phyloP scores from a whole-genome alignment of 1,140 invertebrate genomes.

The Drosophila arizonae region DNA sequence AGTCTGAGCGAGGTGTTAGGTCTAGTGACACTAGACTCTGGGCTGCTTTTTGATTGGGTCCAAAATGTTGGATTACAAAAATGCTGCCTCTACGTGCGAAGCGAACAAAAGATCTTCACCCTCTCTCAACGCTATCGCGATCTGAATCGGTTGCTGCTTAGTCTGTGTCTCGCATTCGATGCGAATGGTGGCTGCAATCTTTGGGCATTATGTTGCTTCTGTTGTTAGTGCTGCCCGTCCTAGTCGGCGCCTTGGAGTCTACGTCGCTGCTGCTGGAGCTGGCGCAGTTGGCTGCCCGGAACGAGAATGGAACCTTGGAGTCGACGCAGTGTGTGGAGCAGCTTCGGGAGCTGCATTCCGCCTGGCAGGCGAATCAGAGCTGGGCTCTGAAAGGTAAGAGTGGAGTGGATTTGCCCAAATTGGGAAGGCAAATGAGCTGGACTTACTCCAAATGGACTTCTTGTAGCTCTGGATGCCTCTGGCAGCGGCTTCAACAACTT shows the following conservation, averaged over 20 bases:
- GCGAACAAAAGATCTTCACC: too few species aligned
- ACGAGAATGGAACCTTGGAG: neutral
- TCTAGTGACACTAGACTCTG: too few species aligned
- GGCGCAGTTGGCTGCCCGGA: neutral
- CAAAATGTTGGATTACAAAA: too few species aligned
- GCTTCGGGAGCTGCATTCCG: constrained; percentile 18
- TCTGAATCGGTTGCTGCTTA: too few species aligned
- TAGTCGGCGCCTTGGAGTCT: neutral
- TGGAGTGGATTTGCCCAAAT: neutral
- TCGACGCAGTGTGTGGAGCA: constrained; percentile 29
- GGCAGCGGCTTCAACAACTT: constrained; percentile 40
- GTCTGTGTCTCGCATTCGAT: neutral
- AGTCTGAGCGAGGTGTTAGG: too few species aligned
- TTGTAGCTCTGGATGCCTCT: constrained; percentile 57
- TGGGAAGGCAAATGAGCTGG: too few species aligned
- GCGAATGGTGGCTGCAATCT: neutral
- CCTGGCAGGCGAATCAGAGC: constrained; percentile 4
- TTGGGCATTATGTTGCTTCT: neutral
- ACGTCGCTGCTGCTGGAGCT: constrained; percentile 40
- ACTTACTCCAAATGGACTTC: neutral
- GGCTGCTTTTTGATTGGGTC: too few species aligned
- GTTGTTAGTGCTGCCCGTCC: neutral
- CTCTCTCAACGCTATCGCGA: too few species aligned
- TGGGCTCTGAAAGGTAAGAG: constrained; percentile 56
- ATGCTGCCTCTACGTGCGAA: too few species aligned